phyloP scores from a whole-genome alignment of 2,113 vertebrate species.

The Eubucco bourcierii region DNA sequence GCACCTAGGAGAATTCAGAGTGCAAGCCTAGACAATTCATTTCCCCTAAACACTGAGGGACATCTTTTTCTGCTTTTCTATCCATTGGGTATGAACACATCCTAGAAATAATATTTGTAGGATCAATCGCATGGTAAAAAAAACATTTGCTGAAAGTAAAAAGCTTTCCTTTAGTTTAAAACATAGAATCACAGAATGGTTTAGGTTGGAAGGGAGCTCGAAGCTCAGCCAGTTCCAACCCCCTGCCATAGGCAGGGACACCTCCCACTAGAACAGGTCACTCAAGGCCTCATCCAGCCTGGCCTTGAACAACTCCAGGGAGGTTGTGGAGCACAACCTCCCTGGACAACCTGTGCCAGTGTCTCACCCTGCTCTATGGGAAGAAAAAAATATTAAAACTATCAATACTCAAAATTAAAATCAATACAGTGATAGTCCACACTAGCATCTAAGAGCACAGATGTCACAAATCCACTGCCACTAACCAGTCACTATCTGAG shows the following conservation, averaged over 20 bases:
- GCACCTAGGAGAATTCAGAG: neutral
- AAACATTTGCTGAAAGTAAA: neutral
- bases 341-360: too few species aligned
- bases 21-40: neutral
- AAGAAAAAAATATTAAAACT: neutral
- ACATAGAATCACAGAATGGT: too few species aligned
- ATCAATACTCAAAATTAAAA: neutral
- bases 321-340: too few species aligned
- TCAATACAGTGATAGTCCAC: neutral
- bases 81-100: neutral
- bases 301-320: too few species aligned
- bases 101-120: neutral
- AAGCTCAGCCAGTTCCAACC: too few species aligned
- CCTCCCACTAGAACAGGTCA: too few species aligned
- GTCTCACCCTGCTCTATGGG: neutral
- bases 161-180: neutral
- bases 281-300: too few species aligned
- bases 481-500: neutral
- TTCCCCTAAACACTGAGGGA: neutral
- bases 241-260: too few species aligned
- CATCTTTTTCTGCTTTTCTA: conserved; percentile 2
- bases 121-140: neutral
- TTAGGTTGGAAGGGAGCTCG: too few species aligned
- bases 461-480: neutral
- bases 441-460: neutral